Evolutionary conservation across 2,113 vertebrate species (phyloP), one percentile per base, ranked within the genome.

Genomic region (Chascanopsetta lugubris): DNA sequence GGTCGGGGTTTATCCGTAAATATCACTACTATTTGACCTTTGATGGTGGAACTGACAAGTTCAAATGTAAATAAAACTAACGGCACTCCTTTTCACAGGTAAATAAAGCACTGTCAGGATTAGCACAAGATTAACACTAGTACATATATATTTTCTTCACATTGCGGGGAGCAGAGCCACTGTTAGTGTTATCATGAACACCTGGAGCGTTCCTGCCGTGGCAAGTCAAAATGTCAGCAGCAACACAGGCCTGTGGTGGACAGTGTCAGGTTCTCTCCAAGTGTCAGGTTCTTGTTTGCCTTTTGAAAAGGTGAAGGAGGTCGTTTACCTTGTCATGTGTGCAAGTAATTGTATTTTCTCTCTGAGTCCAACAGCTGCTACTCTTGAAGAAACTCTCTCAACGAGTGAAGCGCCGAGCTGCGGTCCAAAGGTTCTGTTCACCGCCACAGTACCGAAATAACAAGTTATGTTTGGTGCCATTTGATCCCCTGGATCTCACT

Each of bases 401-500:
- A 77, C 65, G 64, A 71, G 76, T 17, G 26, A 9, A 72, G 42
- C 61, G 50, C 77, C 59, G 57, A 74, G 60, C 55, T 54, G 51
- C 36, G 61, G 64, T 76, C 67, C 48, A 62, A 72, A 50, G 66
- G 77, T 81, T 80, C 72, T 67, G 67, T 77, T 80, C 64, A 76
- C 79, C 40, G 72, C 60, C 55, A 32, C 69, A 22, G 79, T 66
- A 84, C 83, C 86, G 49, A 86, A 86, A 88, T 87, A 88, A 86
- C 86, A 86, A 60, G 78, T 85, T 84, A 79, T 84, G 87, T 85
- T 79, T 84, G 80, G 59, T 15, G 79, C 56, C 20, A 86, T 84
- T 76, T 87, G 83, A 90, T 85, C 82, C 80, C 72, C 60, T 72
- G 82, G 88, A 80, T 79, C 72, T 12, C 74, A 77, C 60, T 71